Conservation (phyloP, 2,113 vertebrate genomes). For the Zeus faber region DNA sequence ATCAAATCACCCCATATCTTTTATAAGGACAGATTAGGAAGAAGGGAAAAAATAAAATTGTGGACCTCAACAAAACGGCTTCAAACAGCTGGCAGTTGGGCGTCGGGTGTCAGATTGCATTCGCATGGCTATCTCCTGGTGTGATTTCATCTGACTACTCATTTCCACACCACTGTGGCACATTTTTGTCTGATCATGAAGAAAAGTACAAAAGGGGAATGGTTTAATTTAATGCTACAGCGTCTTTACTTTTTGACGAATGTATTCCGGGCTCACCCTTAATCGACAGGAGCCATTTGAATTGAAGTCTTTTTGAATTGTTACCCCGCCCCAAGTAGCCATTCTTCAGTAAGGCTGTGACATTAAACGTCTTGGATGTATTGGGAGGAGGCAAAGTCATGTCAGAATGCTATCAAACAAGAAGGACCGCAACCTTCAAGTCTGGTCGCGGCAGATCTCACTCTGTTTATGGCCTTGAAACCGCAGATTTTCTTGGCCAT, state of each 20-base stretch:
- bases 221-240: conserved; percentile 28
- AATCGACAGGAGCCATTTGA: conserved; percentile 47
- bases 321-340: background rate
- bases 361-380: conserved; percentile 29
- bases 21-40: conserved; percentile 41
- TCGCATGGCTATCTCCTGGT: no score
- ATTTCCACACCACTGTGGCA: conserved; percentile 57
- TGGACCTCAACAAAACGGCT: conserved; percentile 20
- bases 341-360: conserved; percentile 11
- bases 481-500: no score
- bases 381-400: conserved; percentile 12
- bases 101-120: conserved; percentile 32
- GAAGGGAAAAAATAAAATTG: conserved; percentile 15
- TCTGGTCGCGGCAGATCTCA: no score
- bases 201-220: conserved; percentile 2
- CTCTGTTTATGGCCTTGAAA: no score
- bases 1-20: conserved; percentile 41
- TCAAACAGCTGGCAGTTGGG: conserved; percentile 27
- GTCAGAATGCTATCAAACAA: conserved; percentile 27
- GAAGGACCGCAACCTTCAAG: conserved; percentile 18
- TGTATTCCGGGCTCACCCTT: conserved; percentile 37
- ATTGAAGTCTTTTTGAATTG: conserved; percentile 28
- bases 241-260: conserved; percentile 41
- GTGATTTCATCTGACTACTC: conserved; percentile 36
- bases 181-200: conserved; percentile 49